Evolutionary conservation across 2,113 vertebrate genomes (phyloP).

Genomic region (Grallaria varia): DNA sequence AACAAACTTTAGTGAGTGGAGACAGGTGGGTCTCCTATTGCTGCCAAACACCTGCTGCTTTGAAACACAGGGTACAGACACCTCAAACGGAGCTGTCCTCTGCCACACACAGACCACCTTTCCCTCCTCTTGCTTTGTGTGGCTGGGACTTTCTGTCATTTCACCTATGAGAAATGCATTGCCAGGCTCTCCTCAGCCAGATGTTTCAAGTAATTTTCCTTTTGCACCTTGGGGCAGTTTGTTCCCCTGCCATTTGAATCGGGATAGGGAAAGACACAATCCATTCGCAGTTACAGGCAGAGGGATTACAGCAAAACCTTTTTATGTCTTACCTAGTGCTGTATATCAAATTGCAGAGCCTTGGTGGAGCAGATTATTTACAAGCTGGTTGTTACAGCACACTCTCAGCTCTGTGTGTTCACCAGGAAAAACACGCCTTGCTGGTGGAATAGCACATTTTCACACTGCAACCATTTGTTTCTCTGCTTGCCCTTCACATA

Average conservation of each 20-base stretch:
- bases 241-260: neutral
- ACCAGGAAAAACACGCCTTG: fast-evolving
- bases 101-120: neutral
- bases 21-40: neutral
- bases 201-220: neutral
- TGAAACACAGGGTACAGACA: neutral
- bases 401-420: fast-evolving
- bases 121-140: neutral
- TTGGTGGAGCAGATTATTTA: neutral
- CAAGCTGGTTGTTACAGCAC: neutral
- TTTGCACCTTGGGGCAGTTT: neutral
- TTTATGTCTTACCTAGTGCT: fast-evolving
- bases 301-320: neutral
- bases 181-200: neutral
- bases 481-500: neutral
- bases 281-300: fast-evolving
- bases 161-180: neutral
- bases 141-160: neutral
- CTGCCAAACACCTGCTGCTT: neutral
- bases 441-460: neutral
- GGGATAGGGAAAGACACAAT: neutral
- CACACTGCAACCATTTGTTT: neutral
- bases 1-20: neutral
- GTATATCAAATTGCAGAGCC: too few relatives aligned
- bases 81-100: neutral